Evolutionary conservation across 2,113 vertebrate genomes (phyloP), one percentile per base, ranked within the genome.

Genomic region (Otocyon megalotis): DNA sequence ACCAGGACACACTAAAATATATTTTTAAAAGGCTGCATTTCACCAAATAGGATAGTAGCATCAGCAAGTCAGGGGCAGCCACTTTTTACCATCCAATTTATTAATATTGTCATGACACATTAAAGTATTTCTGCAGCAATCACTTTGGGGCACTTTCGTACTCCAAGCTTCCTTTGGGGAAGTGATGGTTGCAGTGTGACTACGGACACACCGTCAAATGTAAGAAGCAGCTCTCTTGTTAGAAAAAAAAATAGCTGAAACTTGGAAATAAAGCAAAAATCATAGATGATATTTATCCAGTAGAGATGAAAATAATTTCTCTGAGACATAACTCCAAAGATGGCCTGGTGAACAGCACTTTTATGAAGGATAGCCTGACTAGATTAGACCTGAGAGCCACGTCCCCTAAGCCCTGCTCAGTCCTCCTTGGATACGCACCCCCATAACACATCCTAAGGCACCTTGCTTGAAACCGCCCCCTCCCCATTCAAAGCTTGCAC

Each of bases 381-480:
- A 1, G 0, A 1, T 8, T 12, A 11, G 5, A 72, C 3, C 15
- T 14, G 53, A n/a, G 2, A 30, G 24, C 1, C 9, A 5, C 9
- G 4, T 26, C 7, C 3, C 4, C 19, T 54, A 24, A 37, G 2
- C 24, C 17, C 17, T 22, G 63, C 37, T 60, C 2, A 77, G 43
- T 0, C 5, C 0, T 4, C 26, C 10, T 74, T 50, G 50, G 20
- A 43, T 43, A 7, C 3, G 12, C 0, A 43, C 2, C 35, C 32
- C 8, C 1, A 60, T 0, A 65, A 17, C 3, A 15, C 2, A 56
- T 9, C 12, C 11, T 43, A n/a, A 9, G 43, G 2, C 8, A 22
- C 13, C 30, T 16, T 13, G 13, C 28, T 28, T n/a, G 43, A 76
- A 71, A 50, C 12, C 63, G n/a, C 1, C 8, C 24, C 28, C 9